phyloP scores from a whole-genome alignment of 2,888 invertebrate species.

The Willowsia nigromaculata region DNA sequence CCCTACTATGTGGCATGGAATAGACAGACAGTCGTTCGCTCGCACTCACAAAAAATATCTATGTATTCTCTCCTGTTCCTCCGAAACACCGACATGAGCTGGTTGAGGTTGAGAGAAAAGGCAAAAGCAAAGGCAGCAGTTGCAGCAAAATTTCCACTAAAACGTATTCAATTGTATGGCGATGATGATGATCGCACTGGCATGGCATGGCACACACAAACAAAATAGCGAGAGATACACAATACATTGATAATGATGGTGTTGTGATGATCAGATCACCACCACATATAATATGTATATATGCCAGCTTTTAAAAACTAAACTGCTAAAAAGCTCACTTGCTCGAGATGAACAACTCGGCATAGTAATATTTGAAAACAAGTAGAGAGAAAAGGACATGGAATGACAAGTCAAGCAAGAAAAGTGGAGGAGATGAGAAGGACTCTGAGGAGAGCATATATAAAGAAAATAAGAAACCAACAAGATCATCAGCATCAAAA shows the following conservation, averaged over 20 bases:
- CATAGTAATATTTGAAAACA: neutral
- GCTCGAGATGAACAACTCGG: neutral
- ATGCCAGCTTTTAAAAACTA: neutral
- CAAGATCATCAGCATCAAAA: constrained; percentile 27
- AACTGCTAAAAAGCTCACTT: neutral
- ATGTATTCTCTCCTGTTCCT: constrained; percentile 6
- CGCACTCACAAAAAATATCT: neutral
- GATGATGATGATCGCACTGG: neutral
- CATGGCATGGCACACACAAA: neutral
- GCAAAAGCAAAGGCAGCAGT: neutral
- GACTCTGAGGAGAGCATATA: neutral
- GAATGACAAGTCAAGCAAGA: neutral
- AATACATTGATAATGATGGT: constrained; percentile 22
- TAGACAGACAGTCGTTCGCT: neutral
- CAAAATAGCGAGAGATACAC: constrained; percentile 13
- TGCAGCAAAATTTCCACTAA: constrained; percentile 17
- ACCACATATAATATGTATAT: neutral
- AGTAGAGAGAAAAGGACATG: neutral
- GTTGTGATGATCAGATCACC: constrained; percentile 31
- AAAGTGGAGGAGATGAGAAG: neutral
- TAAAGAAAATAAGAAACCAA: neutral
- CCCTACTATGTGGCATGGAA: neutral
- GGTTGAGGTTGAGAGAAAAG: neutral
- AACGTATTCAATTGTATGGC: neutral
- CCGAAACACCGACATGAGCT: constrained; percentile 17